A percentile compares a stretch with the other conserved stretches of the same genome.
phyloP scores from a whole-genome alignment of 2,113 vertebrate genomes.

The Sinocyclocheilus maitianheensis region DNA sequence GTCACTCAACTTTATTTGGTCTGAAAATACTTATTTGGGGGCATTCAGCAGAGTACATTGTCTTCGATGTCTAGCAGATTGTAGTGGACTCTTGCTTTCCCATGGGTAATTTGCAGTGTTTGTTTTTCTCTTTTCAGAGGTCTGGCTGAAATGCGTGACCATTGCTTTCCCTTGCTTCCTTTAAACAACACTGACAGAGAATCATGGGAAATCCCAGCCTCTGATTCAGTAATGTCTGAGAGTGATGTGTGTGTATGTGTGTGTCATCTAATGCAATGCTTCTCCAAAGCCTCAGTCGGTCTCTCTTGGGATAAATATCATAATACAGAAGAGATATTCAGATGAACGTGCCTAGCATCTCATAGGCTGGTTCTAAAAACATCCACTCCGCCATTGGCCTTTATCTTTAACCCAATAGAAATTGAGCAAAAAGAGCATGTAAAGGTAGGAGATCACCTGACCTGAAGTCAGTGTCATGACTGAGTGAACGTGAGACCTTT shows the following conservation, averaged over 20 bases:
- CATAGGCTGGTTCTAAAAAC: constrained; percentile 28
- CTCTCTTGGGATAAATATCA: constrained; percentile 33
- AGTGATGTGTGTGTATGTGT: constrained; percentile 16
- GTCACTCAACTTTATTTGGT: constrained; percentile 34
- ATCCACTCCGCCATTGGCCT: constrained; percentile 23
- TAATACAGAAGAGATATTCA: constrained; percentile 5
- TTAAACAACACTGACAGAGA: constrained; percentile 27
- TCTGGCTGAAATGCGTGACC: constrained; percentile 31
- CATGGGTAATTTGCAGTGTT: constrained; percentile 21
- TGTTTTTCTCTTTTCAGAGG: constrained; percentile 28
- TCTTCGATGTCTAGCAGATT: constrained; percentile 34
- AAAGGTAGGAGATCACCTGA: constrained; percentile 23
- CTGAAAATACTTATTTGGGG: constrained; percentile 35
- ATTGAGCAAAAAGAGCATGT: constrained; percentile 26
- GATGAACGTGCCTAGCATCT: constrained; percentile 6
- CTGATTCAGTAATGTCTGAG: constrained; percentile 21
- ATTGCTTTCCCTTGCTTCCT: constrained; percentile 10
- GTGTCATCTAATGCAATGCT: constrained; percentile 34
- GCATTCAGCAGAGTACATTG: constrained; percentile 5
- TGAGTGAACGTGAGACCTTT: constrained; percentile 34
- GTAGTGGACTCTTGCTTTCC: constrained; percentile 17
- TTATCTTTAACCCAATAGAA: constrained; percentile 35
- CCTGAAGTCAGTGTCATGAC: constrained; percentile 23
- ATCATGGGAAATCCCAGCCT: constrained; percentile 21
- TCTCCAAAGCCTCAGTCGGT: constrained; percentile 18